A percentile compares a stretch with the other conserved stretches of the same genome.
Evolutionary conservation across 2,797 vertebrate genomes (phyloP).

Genomic region (Lepilemur ruficaudatus): DNA sequence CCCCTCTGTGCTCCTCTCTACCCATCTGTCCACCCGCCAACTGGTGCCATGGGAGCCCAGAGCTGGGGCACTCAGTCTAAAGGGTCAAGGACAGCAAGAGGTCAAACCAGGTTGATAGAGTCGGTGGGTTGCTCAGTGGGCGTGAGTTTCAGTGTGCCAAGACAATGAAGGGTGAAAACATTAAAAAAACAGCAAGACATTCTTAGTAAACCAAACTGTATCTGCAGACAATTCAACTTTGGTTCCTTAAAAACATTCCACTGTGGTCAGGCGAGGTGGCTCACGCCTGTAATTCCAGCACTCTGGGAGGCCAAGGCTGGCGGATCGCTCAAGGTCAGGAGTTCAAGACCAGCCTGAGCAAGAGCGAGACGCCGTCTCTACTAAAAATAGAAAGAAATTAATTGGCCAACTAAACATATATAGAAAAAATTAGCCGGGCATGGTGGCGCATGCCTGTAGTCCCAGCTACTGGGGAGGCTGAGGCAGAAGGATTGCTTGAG

Average conservation of each 20-base stretch:
- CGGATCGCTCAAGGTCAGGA: too few relatives aligned
- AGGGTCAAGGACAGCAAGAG: background rate
- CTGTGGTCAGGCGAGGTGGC: background rate
- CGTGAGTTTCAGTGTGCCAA: background rate
- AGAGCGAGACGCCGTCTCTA: too few relatives aligned
- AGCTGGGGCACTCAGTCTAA: background rate
- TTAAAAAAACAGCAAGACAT: slow-evolving; percentile 7
- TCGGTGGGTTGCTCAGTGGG: background rate
- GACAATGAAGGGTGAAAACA: background rate
- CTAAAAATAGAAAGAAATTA: too few relatives aligned
- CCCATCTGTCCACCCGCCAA: too few relatives aligned
- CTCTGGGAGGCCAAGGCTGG: too few relatives aligned
- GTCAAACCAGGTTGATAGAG: background rate
- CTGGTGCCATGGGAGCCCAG: background rate
- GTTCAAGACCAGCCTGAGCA: too few relatives aligned
- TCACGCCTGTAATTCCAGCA: too few relatives aligned
- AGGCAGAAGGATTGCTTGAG: too few relatives aligned
- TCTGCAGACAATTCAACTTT: background rate
- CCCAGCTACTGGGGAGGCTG: too few relatives aligned
- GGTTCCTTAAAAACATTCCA: background rate
- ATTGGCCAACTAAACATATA: too few relatives aligned
- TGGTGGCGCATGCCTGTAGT: too few relatives aligned
- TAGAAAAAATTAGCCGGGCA: too few relatives aligned
- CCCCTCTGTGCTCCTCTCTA: background rate
- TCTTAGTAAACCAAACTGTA: background rate